These are phyloP conservation scores for Nephrotoma appendiculata DNA, from an alignment of 2,888 invertebrate genomes.

Conservation along the genomic window DNA sequence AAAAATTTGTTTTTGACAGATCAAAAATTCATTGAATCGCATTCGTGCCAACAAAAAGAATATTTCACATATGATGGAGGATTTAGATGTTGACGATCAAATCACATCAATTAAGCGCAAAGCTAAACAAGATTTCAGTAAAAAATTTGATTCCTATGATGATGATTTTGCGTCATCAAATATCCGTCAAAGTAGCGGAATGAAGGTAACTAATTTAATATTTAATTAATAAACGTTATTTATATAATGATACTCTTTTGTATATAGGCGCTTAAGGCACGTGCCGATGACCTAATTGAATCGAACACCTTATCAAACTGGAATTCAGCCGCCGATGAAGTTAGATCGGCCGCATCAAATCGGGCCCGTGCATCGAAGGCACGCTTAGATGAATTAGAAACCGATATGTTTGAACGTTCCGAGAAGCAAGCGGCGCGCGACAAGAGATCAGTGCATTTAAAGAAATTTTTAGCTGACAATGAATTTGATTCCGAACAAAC, in stretches of 20 bases:
- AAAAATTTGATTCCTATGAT: constrained; percentile 41
- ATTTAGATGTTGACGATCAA: constrained; percentile 43
- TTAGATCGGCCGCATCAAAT: constrained; percentile 39
- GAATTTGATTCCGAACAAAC: constrained; percentile 23
- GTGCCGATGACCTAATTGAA: constrained; percentile 5
- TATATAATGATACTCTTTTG: constrained; percentile 9
- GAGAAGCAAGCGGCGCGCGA: constrained; percentile 56
- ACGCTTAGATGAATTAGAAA: constrained; percentile 54
- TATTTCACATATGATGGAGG: constrained; percentile 8
- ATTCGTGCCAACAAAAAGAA: constrained; percentile 40
- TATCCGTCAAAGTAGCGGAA: constrained; percentile 35
- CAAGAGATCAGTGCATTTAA: constrained; percentile 52
- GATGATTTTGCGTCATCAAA: constrained; percentile 40
- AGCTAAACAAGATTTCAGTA: constrained; percentile 31
- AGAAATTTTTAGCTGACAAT: constrained; percentile 49
- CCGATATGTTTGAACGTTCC: constrained; percentile 56
- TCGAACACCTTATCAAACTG: neutral
- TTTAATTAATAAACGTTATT: neutral
- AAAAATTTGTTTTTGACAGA: constrained; percentile 24
- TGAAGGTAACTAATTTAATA: constrained; percentile 19
- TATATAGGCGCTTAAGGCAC: constrained; percentile 8
- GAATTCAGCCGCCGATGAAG: constrained; percentile 4
- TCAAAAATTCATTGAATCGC: constrained; percentile 42
- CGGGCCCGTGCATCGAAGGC: constrained; percentile 52
- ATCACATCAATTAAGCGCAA: constrained; percentile 42